phyloP scores from a whole-genome alignment of 1,140 invertebrate species.

The Manduca sexta region DNA sequence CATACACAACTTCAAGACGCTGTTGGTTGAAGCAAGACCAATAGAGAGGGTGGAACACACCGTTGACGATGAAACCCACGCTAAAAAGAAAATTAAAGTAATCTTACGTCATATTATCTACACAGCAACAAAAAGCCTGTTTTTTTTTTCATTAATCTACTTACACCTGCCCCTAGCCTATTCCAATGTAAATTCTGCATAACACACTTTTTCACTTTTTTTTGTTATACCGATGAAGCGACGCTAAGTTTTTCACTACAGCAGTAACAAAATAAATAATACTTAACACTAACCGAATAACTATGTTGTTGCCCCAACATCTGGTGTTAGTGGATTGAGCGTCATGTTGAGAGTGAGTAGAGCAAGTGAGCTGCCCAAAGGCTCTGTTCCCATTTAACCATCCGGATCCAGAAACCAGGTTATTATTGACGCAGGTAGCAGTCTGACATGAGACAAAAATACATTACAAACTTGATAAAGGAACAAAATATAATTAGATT shows the following conservation, averaged over 20 bases:
- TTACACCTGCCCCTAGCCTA: too few relatives aligned
- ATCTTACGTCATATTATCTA: too few relatives aligned
- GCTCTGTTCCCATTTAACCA: conserved; percentile 47
- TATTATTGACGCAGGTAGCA: conserved; percentile 35
- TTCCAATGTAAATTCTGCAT: too few relatives aligned
- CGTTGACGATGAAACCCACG: conserved; percentile 48
- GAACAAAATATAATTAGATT: background rate
- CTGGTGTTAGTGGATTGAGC: conserved; percentile 32
- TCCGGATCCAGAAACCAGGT: conserved; percentile 37
- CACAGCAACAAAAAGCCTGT: too few relatives aligned
- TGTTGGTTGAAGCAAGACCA: conserved; percentile 55
- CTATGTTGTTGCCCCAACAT: conserved; percentile 49
- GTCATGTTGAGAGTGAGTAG: conserved; percentile 33
- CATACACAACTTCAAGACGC: conserved; percentile 57
- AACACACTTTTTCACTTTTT: too few relatives aligned
- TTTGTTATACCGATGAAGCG: background rate
- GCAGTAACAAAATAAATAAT: background rate
- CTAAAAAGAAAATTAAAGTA: conserved; percentile 24
- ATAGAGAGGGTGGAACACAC: conserved; percentile 44
- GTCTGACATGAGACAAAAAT: conserved; percentile 10
- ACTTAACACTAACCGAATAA: conserved; percentile 43
- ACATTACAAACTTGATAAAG: too few relatives aligned
- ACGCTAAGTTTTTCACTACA: background rate
- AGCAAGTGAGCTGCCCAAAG: conserved; percentile 46
- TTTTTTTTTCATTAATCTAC: too few relatives aligned